phyloP scores from a whole-genome alignment of 2,888 invertebrate genomes.

The Synanthedon tipuliformis region DNA sequence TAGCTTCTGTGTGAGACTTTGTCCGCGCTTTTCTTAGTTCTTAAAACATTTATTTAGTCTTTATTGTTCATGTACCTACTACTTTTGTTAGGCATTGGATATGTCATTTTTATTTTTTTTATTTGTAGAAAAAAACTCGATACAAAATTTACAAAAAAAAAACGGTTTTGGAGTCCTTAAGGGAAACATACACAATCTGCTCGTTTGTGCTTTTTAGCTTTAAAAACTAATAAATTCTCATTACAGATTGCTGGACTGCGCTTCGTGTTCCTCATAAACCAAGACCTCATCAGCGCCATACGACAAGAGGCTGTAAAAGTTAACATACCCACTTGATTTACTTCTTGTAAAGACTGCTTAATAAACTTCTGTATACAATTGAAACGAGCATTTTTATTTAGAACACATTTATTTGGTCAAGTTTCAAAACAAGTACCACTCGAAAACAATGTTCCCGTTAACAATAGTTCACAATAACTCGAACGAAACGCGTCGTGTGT shows the following conservation, averaged over 20 bases:
- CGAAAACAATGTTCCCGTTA: constrained; percentile 46
- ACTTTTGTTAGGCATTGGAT: no score
- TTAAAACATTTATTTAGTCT: no score
- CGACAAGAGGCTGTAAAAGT: constrained; percentile 89
- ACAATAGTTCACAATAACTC: constrained; percentile 13
- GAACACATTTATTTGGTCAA: constrained; percentile 71
- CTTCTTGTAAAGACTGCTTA: neutral
- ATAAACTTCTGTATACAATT: neutral
- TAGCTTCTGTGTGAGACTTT: no score
- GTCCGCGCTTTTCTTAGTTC: no score
- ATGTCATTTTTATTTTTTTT: no score
- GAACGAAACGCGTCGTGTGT: neutral
- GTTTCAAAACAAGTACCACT: constrained; percentile 57
- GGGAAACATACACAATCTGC: no score
- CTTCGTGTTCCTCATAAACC: constrained; percentile 93
- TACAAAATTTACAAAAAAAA: no score
- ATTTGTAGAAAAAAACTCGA: no score
- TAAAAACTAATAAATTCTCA: no score
- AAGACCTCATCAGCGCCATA: constrained; percentile 89
- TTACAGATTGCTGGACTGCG: constrained; percentile 86
- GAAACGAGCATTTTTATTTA: constrained; percentile 12
- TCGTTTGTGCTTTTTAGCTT: no score
- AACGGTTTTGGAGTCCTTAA: no score
- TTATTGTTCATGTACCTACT: no score
- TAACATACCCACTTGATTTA: constrained; percentile 60